Conservation (phyloP, 2,888 invertebrate genomes). For the Eupithecia inturbata region DNA sequence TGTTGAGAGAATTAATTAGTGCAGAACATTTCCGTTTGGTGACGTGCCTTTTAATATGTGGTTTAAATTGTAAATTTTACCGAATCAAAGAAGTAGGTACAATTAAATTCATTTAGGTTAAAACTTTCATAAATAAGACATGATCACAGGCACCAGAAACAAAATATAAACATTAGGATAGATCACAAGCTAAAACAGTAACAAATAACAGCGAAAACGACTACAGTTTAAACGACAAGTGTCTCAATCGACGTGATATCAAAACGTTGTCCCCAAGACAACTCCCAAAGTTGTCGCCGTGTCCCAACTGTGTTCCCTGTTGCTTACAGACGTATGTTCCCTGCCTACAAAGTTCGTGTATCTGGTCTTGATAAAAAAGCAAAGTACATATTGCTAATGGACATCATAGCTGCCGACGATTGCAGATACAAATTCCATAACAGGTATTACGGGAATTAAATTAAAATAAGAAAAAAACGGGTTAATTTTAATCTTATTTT, state of each 20-base stretch:
- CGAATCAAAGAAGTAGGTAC: background rate
- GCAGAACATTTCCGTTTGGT: background rate
- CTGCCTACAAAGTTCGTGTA: slow-evolving; percentile 98
- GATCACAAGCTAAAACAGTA: slow-evolving; percentile 80
- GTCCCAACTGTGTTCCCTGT: slow-evolving; percentile 69
- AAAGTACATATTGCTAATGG: slow-evolving; percentile 98
- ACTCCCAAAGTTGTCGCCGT: slow-evolving; percentile 66
- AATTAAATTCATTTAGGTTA: no score
- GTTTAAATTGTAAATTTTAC: background rate
- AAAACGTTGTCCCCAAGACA: slow-evolving; percentile 80
- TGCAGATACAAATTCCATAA: slow-evolving; percentile 97
- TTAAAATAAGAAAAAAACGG: slow-evolving; percentile 74
- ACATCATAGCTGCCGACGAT: slow-evolving; percentile 98
- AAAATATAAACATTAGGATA: slow-evolving; percentile 44
- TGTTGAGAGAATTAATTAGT: background rate
- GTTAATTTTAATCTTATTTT: slow-evolving; percentile 73
- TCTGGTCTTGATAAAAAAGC: slow-evolving; percentile 98
- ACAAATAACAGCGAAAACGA: slow-evolving; percentile 70
- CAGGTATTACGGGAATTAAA: slow-evolving; percentile 87
- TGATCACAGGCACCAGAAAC: background rate
- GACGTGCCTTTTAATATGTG: background rate
- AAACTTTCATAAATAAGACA: background rate
- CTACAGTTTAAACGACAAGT: slow-evolving; percentile 60
- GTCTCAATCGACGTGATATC: slow-evolving; percentile 82
- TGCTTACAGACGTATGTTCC: slow-evolving; percentile 97